phyloP scores from a whole-genome alignment of 2,888 invertebrate species.

The Drosophila infuscata region DNA sequence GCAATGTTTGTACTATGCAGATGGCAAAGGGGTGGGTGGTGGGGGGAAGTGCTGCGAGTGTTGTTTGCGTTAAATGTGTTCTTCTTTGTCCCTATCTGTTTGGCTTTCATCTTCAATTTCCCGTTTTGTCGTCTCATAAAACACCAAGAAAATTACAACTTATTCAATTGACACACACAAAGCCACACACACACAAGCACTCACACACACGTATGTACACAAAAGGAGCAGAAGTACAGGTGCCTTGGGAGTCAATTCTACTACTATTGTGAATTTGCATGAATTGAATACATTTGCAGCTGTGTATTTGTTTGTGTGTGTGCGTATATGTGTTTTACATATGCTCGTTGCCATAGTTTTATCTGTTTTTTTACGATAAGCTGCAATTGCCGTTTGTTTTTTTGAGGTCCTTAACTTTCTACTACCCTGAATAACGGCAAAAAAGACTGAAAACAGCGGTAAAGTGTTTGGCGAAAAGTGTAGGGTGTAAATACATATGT shows the following conservation, averaged over 20 bases:
- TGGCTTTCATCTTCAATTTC: constrained; percentile 78
- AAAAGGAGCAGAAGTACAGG: constrained; percentile 34
- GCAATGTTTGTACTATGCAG: constrained; percentile 27
- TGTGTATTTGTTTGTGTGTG: constrained; percentile 6
- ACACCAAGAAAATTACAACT: constrained; percentile 74
- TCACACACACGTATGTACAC: constrained; percentile 11
- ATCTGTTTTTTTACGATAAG: constrained; percentile 58
- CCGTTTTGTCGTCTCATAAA: constrained; percentile 70
- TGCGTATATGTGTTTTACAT: constrained; percentile 22
- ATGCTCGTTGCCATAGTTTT: constrained; percentile 54
- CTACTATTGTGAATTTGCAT: constrained; percentile 19
- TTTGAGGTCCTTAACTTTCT: constrained; percentile 61
- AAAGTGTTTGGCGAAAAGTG: background rate
- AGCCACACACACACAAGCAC: constrained; percentile 14
- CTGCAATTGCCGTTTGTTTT: constrained; percentile 28
- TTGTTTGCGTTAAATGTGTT: constrained; percentile 58
- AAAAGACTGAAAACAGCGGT: constrained; percentile 1
- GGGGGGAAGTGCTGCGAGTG: background rate
- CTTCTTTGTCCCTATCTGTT: constrained; percentile 60
- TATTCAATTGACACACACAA: constrained; percentile 73
- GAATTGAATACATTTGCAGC: constrained; percentile 50
- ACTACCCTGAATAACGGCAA: constrained; percentile 7
- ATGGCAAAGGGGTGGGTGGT: background rate
- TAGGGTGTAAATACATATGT: too few species aligned
- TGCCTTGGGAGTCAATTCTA: constrained; percentile 53